phyloP scores from a whole-genome alignment of 2,888 invertebrate genomes.

The Amitus sp. region DNA sequence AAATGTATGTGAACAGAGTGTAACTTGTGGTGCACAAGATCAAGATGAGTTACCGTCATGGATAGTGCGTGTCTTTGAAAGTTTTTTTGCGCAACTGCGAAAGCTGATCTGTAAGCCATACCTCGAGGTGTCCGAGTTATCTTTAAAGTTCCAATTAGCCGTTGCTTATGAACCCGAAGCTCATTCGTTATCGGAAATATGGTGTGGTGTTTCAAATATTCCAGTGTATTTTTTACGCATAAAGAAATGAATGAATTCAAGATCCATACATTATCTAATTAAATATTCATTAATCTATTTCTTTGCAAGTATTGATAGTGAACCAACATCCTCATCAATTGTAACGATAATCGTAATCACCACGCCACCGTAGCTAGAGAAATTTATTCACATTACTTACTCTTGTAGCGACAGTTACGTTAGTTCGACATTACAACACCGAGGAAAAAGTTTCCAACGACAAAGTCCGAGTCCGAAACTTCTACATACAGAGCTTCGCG shows the following conservation, averaged over 20 bases:
- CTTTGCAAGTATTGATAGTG: too few species aligned
- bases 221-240: too few species aligned
- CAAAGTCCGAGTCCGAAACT: constrained; percentile 58
- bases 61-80: constrained; percentile 2
- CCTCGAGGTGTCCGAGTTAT: not conserved
- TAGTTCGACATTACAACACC: constrained; percentile 47
- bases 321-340: too few species aligned
- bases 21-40: not conserved
- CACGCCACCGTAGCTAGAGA: not conserved
- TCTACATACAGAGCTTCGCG: constrained; percentile 49
- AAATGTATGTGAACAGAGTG: not conserved
- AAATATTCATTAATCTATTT: too few species aligned
- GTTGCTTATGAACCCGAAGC: not conserved
- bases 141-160: not conserved
- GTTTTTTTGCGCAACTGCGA: not conserved
- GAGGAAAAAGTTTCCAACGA: constrained; percentile 54
- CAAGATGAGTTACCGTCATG: constrained; percentile 6
- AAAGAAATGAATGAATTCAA: too few species aligned
- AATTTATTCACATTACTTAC: constrained; percentile 18
- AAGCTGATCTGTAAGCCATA: not conserved
- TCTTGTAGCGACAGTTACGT: constrained; percentile 38
- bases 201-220: too few species aligned
- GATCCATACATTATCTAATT: too few species aligned
- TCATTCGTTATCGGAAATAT: not conserved
- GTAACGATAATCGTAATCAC: too few species aligned